These are phyloP conservation scores for Tiliacea aurago DNA, from an alignment of 2,888 invertebrate genomes.

Conservation along the genomic window DNA sequence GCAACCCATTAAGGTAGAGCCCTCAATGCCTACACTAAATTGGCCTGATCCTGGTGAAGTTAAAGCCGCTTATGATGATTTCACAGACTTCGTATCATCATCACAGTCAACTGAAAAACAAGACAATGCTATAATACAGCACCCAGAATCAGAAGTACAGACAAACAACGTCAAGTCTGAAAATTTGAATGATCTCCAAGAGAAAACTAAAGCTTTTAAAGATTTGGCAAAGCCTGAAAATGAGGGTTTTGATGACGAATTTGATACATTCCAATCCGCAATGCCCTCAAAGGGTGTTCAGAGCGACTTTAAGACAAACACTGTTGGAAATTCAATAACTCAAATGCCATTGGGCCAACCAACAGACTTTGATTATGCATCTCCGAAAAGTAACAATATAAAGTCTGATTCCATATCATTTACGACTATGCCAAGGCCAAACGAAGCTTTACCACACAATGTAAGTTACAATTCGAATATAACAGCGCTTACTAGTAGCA, in stretches of 20 bases:
- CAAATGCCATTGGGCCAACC: constrained; percentile 65
- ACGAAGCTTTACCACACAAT: constrained; percentile 69
- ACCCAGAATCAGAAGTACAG: constrained; percentile 23
- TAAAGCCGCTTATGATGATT: constrained; percentile 85
- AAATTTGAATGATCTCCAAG: constrained; percentile 38
- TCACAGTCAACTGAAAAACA: constrained; percentile 69
- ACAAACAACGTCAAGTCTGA: constrained; percentile 22
- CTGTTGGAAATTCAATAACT: constrained; percentile 56
- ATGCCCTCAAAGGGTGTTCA: constrained; percentile 70
- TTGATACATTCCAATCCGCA: constrained; percentile 87
- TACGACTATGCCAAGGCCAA: constrained; percentile 66
- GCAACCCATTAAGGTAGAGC: constrained; percentile 86
- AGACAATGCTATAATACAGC: constrained; percentile 20
- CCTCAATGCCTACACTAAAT: constrained; percentile 84
- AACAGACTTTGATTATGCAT: constrained; percentile 68
- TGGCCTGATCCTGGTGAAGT: constrained; percentile 89
- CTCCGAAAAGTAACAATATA: constrained; percentile 68
- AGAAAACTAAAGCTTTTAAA: constrained; percentile 41
- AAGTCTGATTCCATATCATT: constrained; percentile 79
- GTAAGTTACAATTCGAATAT: constrained; percentile 63
- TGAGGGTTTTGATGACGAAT: constrained; percentile 81
- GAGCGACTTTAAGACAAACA: constrained; percentile 57
- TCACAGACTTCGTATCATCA: constrained; percentile 83
- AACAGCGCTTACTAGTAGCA: constrained; percentile 62
- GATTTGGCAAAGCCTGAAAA: constrained; percentile 46